Evolutionary conservation across 2,113 vertebrate genomes (phyloP).

Genomic region (Ptychochromis oligacanthus): DNA sequence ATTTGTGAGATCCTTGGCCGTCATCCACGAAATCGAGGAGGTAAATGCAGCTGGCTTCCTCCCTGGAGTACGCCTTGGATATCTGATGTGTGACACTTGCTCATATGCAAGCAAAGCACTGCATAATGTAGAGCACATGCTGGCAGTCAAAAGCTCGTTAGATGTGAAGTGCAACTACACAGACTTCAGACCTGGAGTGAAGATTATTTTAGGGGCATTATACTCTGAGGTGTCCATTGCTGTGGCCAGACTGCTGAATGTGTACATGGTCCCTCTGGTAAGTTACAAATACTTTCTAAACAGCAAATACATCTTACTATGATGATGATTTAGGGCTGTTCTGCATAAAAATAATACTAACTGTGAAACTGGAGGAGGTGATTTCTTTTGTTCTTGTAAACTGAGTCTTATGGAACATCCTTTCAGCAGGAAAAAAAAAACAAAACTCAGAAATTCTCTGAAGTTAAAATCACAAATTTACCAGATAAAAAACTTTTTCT

Average conservation of each 20-base stretch:
- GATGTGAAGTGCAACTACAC: constrained; percentile 44
- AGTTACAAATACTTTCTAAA: not conserved
- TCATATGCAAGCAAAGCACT: constrained; percentile 67
- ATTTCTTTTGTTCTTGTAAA: too few species aligned
- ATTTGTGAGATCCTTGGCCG: constrained; percentile 61
- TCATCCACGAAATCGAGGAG: constrained; percentile 75
- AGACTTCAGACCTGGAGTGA: constrained; percentile 58
- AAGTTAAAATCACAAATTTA: too few species aligned
- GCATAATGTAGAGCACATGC: constrained; percentile 53
- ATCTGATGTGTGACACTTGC: constrained; percentile 77
- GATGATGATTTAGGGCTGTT: too few species aligned
- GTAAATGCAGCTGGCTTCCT: constrained; percentile 75
- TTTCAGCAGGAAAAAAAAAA: too few species aligned
- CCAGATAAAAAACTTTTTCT: too few species aligned
- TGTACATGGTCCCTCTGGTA: constrained; percentile 76
- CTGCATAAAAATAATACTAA: too few species aligned
- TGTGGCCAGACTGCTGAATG: constrained; percentile 71
- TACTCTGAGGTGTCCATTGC: constrained; percentile 73
- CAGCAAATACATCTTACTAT: too few species aligned
- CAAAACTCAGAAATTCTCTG: too few species aligned
- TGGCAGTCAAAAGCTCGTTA: constrained; percentile 44
- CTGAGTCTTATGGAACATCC: too few species aligned
- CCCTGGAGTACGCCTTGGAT: constrained; percentile 73
- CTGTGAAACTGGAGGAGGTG: too few species aligned
- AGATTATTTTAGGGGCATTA: constrained; percentile 67